phyloP scores from a whole-genome alignment of 53 echinoderm and acorn worm genomes.

The Zoroaster sp. region DNA sequence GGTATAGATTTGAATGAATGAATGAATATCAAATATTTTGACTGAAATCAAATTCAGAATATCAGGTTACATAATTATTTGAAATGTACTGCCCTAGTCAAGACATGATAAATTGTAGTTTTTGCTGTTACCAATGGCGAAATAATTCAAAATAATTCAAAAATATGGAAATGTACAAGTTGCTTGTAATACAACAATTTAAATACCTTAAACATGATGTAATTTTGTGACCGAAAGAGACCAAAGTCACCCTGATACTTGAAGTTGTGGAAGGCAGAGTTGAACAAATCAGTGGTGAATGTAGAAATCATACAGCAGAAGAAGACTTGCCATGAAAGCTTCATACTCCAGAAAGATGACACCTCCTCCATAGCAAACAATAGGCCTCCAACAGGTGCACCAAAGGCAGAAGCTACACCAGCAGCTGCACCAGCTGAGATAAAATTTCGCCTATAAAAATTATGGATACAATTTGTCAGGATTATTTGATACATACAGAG shows the following conservation, averaged over 20 bases:
- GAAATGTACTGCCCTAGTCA: too few relatives aligned
- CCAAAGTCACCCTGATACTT: conserved; percentile 90
- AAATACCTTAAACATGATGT: conserved; percentile 95
- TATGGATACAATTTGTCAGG: too few relatives aligned
- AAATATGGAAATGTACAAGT: too few relatives aligned
- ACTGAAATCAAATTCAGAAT: too few relatives aligned
- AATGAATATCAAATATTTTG: too few relatives aligned
- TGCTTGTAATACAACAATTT: too few relatives aligned
- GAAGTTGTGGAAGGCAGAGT: conserved; percentile 97
- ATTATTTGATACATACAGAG: too few relatives aligned
- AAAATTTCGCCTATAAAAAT: conserved; percentile 81
- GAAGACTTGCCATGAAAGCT: conserved; percentile 96
- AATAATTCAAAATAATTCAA: too few relatives aligned
- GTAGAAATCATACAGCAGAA: conserved; percentile 99
- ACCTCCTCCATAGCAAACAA: conserved; percentile 99
- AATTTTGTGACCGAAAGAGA: conserved; percentile 86
- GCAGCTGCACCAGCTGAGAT: conserved; percentile 98
- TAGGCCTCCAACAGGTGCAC: conserved; percentile 98
- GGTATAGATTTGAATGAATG: too few relatives aligned
- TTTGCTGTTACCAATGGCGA: too few relatives aligned
- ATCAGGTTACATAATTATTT: too few relatives aligned
- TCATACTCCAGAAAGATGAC: conserved; percentile 99
- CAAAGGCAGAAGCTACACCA: conserved; percentile 98
- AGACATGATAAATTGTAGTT: not conserved
- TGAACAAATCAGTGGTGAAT: conserved; percentile 98